phyloP scores from a whole-genome alignment of 2,797 vertebrate species.

The Trematomus bernacchii region DNA sequence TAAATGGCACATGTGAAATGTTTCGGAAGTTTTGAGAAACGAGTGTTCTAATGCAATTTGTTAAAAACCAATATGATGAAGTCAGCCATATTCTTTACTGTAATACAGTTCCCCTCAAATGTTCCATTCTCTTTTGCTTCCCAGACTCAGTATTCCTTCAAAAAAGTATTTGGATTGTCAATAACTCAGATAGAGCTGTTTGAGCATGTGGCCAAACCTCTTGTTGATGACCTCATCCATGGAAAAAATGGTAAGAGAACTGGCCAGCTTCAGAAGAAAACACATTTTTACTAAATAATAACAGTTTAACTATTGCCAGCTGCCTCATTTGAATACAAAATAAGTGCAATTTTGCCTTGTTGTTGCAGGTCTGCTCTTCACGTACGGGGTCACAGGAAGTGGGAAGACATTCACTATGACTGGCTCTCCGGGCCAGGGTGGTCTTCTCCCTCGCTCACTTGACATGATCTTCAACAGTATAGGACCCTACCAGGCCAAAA shows the following conservation, averaged over 20 bases:
- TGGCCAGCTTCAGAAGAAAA: background rate
- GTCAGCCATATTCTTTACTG: background rate
- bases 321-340: background rate
- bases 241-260: conserved; percentile 91
- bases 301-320: background rate
- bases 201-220: conserved; percentile 90
- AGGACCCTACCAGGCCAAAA: conserved; percentile 92
- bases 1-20: background rate
- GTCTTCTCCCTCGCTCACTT: conserved; percentile 94
- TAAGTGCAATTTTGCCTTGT: background rate
- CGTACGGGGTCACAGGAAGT: conserved; percentile 96
- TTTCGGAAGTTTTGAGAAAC: too few species aligned
- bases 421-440: conserved; percentile 93
- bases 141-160: conserved; percentile 96
- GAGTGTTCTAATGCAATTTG: background rate
- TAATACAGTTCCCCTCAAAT: background rate
- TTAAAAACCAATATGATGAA: background rate
- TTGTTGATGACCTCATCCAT: conserved; percentile 93
- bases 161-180: conserved; percentile 92
- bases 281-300: background rate
- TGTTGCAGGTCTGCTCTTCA: conserved; percentile 93
- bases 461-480: conserved; percentile 98
- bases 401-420: conserved; percentile 98
- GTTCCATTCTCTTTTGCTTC: conserved; percentile 3
- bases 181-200: conserved; percentile 91